Conservation (phyloP, 30 jellyfish, hydroid and myxozoan species). For the Pseudorhiza aurosa region DNA sequence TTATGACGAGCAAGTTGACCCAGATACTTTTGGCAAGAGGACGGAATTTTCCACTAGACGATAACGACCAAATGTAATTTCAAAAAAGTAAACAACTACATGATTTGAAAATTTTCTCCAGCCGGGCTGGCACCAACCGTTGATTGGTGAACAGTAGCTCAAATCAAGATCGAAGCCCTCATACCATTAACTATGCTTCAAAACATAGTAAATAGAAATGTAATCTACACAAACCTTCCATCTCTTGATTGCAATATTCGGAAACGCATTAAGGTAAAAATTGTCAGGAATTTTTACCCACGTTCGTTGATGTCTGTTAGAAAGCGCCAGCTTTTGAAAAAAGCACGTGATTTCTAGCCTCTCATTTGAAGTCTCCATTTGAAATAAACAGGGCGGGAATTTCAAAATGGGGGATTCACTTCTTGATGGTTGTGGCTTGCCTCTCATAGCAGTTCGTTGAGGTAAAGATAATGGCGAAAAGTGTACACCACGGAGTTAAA, state of each 20-base stretch:
- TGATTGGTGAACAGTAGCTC: background rate
- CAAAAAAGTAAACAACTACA: no score
- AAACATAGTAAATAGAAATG: background rate
- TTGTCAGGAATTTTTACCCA: background rate
- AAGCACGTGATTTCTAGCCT: background rate
- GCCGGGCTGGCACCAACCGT: no score
- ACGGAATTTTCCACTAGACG: no score
- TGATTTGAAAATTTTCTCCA: no score
- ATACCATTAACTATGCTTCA: background rate
- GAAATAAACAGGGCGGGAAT: background rate
- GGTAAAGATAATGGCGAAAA: background rate
- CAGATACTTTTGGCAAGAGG: no score
- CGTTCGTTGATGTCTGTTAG: background rate
- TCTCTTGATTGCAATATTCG: background rate
- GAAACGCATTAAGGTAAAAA: no score
- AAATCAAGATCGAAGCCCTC: background rate
- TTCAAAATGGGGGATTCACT: background rate
- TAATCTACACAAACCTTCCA: slow-evolving; percentile 8
- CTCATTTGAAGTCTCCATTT: background rate
- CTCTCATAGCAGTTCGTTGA: background rate
- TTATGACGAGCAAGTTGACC: no score
- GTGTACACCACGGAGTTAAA: background rate
- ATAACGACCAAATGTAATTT: no score
- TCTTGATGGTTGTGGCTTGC: background rate
- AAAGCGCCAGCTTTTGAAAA: slow-evolving; percentile 21